A percentile compares a stretch with the other conserved stretches of the same genome.
Evolutionary conservation across 1,140 invertebrate species (phyloP).

Genomic region (Musca domestica): DNA sequence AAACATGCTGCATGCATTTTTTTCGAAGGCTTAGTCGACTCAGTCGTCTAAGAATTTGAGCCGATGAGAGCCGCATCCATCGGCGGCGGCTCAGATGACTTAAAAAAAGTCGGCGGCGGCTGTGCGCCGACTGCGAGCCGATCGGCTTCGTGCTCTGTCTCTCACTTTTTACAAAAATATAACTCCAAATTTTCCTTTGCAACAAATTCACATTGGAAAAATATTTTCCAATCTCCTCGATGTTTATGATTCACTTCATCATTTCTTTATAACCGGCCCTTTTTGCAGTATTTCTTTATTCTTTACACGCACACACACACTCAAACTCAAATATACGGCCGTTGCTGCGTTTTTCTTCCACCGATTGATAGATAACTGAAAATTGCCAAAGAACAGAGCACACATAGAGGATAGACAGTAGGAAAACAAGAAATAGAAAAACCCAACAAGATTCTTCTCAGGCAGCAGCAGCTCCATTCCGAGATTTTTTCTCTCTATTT

Average conservation of each 20-base stretch:
- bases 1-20: too few relatives aligned
- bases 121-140: too few relatives aligned
- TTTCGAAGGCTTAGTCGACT: too few relatives aligned
- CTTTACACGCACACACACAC: background rate
- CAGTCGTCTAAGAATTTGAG: too few relatives aligned
- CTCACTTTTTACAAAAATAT: too few relatives aligned
- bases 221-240: background rate
- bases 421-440: background rate
- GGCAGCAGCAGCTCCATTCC: background rate
- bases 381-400: conserved; percentile 24
- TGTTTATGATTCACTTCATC: background rate
- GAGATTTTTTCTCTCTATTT: background rate
- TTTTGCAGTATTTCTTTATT: conserved; percentile 15
- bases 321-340: too few relatives aligned
- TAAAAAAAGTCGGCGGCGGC: too few relatives aligned
- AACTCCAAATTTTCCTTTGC: too few relatives aligned
- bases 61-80: too few relatives aligned
- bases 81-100: too few relatives aligned
- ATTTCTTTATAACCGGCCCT: conserved; percentile 20
- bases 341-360: conserved; percentile 10
- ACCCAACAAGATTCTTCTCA: conserved; percentile 2
- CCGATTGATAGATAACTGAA: conserved; percentile 27
- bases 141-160: too few relatives aligned
- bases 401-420: background rate
- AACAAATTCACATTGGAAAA: too few relatives aligned